phyloP scores from a whole-genome alignment of 2,113 vertebrate genomes.

The Cranoglanis bouderius region DNA sequence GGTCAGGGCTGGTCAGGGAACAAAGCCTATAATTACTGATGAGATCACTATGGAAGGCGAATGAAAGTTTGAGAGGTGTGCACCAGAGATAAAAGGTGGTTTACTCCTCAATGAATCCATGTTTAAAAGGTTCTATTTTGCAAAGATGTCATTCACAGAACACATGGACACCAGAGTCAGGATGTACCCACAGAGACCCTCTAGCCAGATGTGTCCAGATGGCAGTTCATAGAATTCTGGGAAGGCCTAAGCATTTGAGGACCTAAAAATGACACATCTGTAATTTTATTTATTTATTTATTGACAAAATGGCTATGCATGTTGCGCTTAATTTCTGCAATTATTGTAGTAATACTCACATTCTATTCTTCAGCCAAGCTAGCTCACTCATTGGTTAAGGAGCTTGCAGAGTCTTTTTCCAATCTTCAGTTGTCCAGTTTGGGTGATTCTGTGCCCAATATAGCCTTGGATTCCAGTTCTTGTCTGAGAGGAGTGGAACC shows the following conservation, averaged over 20 bases:
- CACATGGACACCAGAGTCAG: neutral
- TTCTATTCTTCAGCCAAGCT: neutral
- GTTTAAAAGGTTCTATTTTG: neutral
- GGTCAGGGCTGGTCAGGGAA: conserved; percentile 17
- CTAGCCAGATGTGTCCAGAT: neutral
- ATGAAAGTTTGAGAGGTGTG: conserved; percentile 4
- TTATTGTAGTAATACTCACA: neutral
- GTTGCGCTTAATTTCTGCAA: neutral
- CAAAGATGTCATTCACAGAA: neutral
- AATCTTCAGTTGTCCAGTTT: neutral
- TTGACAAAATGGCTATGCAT: neutral
- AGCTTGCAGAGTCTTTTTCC: too few species aligned
- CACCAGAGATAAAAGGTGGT: too few species aligned
- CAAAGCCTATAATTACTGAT: conserved; percentile 32
- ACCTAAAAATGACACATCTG: neutral
- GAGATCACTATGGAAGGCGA: conserved; percentile 4
- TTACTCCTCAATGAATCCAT: neutral
- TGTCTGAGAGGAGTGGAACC: neutral
- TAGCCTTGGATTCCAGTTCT: neutral
- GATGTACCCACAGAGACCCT: neutral
- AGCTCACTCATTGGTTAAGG: neutral
- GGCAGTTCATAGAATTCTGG: neutral
- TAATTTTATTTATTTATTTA: neutral
- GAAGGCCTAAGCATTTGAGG: neutral
- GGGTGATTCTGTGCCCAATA: neutral